phyloP scores from a whole-genome alignment of 2,797 vertebrate species.

The Chiroxiphia lanceolata region DNA sequence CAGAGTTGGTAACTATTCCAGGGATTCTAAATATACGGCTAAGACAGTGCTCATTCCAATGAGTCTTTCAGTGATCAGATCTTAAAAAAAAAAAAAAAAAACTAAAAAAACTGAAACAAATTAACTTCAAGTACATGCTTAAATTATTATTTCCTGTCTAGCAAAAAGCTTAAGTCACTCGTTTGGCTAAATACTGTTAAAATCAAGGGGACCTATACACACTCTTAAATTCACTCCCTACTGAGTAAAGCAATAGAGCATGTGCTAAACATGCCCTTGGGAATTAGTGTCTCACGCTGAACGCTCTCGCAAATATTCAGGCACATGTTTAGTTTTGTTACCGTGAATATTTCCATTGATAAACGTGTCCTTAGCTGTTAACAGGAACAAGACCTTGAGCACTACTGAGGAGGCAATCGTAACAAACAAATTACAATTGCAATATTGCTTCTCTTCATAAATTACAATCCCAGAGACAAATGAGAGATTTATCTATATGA shows the following conservation, averaged over 20 bases:
- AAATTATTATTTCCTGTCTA: neutral
- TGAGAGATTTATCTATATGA: neutral
- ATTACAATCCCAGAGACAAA: neutral
- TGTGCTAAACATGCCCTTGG: neutral
- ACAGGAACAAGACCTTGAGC: neutral
- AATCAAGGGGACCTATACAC: neutral
- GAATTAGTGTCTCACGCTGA: neutral
- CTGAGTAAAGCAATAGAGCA: neutral
- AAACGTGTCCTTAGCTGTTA: neutral
- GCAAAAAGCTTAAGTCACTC: neutral
- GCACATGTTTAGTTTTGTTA: neutral
- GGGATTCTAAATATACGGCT: neutral
- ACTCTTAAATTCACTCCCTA: neutral
- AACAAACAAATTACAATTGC: neutral
- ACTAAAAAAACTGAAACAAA: too few species aligned
- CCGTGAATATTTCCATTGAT: neutral
- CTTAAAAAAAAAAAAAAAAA: neutral
- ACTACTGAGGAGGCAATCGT: neutral
- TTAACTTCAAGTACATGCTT: neutral
- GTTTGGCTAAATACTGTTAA: neutral
- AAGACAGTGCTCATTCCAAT: neutral
- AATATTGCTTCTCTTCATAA: neutral
- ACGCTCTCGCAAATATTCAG: neutral
- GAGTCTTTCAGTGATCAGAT: neutral
- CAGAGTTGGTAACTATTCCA: neutral